A percentile compares a stretch with the other conserved stretches of the same genome.
phyloP scores from a whole-genome alignment of 2,888 invertebrate species.

The Pasiphila rectangulata region DNA sequence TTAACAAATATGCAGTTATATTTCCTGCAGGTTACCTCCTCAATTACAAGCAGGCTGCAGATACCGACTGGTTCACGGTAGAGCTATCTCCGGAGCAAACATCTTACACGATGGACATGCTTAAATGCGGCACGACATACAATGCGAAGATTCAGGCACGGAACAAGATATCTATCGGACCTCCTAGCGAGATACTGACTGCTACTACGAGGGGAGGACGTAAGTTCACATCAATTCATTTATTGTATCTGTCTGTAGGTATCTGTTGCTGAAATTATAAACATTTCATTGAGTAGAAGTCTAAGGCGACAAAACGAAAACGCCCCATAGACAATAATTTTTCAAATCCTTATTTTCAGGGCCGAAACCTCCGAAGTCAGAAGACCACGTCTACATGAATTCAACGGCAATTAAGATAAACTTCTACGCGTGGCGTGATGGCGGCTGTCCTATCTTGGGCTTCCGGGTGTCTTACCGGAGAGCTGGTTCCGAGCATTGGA shows the following conservation, averaged over 20 bases:
- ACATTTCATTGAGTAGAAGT: too few species aligned
- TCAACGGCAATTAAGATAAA: constrained; percentile 88
- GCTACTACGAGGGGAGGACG: constrained; percentile 88
- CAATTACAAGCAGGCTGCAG: constrained; percentile 84
- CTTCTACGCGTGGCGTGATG: constrained; percentile 89
- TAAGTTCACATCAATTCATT: too few species aligned
- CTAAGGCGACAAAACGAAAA: too few species aligned
- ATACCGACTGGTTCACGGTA: constrained; percentile 85
- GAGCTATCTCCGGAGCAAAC: constrained; percentile 88
- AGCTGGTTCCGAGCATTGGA: constrained; percentile 77
- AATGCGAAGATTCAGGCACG: constrained; percentile 87
- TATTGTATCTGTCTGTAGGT: too few species aligned
- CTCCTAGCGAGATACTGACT: constrained; percentile 83
- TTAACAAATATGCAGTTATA: neutral
- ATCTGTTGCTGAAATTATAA: too few species aligned
- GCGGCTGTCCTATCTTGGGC: constrained; percentile 89
- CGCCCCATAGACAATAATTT: neutral
- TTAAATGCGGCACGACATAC: constrained; percentile 90
- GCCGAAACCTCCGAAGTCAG: constrained; percentile 85
- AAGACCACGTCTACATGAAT: constrained; percentile 87
- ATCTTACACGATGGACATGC: constrained; percentile 85
- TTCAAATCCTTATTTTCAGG: constrained; percentile 62
- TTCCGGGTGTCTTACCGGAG: constrained; percentile 86
- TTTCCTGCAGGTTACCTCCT: constrained; percentile 83
- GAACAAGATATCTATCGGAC: constrained; percentile 88